Base-by-base conservation (phyloP, 1,140 invertebrate genomes). In the Bactericera cockerelli region DNA sequence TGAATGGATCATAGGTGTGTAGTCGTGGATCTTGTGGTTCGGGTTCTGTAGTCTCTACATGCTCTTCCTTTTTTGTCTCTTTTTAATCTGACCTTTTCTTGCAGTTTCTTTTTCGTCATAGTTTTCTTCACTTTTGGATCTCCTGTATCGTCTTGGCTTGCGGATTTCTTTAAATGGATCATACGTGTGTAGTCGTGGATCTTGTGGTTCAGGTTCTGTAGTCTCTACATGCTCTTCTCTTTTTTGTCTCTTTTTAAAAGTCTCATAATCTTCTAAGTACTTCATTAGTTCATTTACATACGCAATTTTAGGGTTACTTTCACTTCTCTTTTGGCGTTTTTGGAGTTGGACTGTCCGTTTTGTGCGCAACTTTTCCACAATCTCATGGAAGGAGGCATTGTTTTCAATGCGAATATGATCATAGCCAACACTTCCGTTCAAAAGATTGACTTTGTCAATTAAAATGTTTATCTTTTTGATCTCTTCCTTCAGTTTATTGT, bases 101-200 rank as follows among this genome's bases (percentile, higher is more conserved):
- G 8, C 22, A 49, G n/a, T 16, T 49, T 49, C 42, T 49, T n/a
- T 49, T 8, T 4, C 22, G 3, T 49, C 22, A 49, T 49, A 49
- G 22, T 49, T 16, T 49, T 49, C 42, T 49, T 49, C 42, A n/a
- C 42, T 49, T 49, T 49, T 49, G 8, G 42, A 49, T 49, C 42
- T 16, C 22, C 19, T 49, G 4, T 6, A 8, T 16, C 42, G 6
- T 49, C 4, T 49, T 49, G 22, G 22, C 13, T 31, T 31, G 13
- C 28, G 28, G 13, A 31, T n/a, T n/a, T n/a, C n/a, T n/a, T n/a
- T n/a, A n/a, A n/a, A n/a, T n/a, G n/a, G n/a, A n/a, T n/a, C n/a
- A n/a, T n/a, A n/a, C n/a, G n/a, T n/a, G n/a, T n/a, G n/a, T n/a
- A n/a, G n/a, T n/a, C n/a, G n/a, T n/a, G n/a, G n/a, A n/a, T n/a